A percentile compares a stretch with the other conserved stretches of the same genome.
These are phyloP conservation scores for Torymus aiolomorphi DNA, from an alignment of 2,888 invertebrate genomes.

Conservation along the genomic window DNA sequence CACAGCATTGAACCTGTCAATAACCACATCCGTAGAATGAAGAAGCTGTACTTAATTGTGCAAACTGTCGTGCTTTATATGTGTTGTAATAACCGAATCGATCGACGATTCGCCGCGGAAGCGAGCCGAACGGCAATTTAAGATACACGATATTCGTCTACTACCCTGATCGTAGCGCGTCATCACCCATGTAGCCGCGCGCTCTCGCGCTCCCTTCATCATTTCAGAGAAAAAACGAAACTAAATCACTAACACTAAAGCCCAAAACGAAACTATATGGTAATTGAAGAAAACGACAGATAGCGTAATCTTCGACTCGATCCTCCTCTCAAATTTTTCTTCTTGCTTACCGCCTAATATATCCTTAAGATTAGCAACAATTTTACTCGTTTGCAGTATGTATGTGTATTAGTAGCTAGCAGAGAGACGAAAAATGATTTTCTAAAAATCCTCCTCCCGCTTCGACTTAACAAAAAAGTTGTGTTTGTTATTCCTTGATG, in stretches of 20 bases:
- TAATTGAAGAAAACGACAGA: constrained; percentile 33
- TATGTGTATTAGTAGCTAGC: constrained; percentile 6
- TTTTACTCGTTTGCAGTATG: constrained; percentile 21
- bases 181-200: constrained; percentile 45
- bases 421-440: constrained; percentile 31
- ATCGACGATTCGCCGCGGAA: constrained; percentile 14
- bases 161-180: constrained; percentile 60
- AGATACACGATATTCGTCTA: constrained; percentile 52
- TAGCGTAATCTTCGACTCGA: constrained; percentile 16
- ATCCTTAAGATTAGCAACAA: constrained; percentile 43
- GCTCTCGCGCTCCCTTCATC: constrained; percentile 9
- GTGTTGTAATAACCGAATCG: background rate
- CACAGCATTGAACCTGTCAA: constrained; percentile 21
- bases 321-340: constrained; percentile 20
- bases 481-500: constrained; percentile 22
- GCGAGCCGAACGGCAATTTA: constrained; percentile 30
- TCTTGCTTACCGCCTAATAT: constrained; percentile 26
- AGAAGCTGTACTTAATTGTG: background rate
- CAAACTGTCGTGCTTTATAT: background rate
- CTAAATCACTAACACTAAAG: constrained; percentile 70
- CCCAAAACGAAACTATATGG: constrained; percentile 65
- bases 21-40: background rate
- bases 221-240: constrained; percentile 38
- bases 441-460: constrained; percentile 39
- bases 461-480: constrained; percentile 48